Evolutionary conservation across 2,888 invertebrate genomes (phyloP), one percentile per base, ranked within the genome.

Genomic region (Athalia cordata): DNA sequence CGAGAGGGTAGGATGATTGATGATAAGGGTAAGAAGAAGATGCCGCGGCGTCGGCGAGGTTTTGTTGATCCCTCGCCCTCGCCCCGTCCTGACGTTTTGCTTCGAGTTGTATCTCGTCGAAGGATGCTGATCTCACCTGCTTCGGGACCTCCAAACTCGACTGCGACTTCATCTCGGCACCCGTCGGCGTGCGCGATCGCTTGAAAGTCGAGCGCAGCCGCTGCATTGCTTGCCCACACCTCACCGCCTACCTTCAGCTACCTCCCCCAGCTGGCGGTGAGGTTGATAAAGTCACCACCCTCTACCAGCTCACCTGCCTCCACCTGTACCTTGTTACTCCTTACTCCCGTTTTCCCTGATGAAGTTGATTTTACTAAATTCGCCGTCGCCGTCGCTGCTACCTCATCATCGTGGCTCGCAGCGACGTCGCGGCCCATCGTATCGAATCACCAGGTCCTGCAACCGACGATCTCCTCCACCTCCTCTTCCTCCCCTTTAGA

Each of bases 111-210:
- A 96, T 96, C 92, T 97, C 96, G 92, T 97, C 97, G 92, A 97
- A 97, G 82, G 96, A 96, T 81, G 96, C 96, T 81, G 96, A 96
- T 85, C 97, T 95, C 86, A 97, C 95, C 93, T 96, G 96, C 89
- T 96, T 96, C 83, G 97, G 97, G 86, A 97, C 96, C 90, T 97
- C 97, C 86, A 97, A 94, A 91, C 96, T 96, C 91, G 96, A 96
- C 90, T 96, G 96, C 83, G 95, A 95, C 93, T 96, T 96, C 96
- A 96, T 96, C 91, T 97, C 96, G 88, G 95, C 95, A 84, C 96
- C 96, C 81, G 96, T 97, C 82, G 96, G 96, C 84, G 96, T 96
- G 87, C 95, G 94, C 90, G 96, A 96, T 89, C 96, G 94, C 91
- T 95, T 96, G 93, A 96, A 96, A 82, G 96, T 96, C 90, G 95